Evolutionary conservation across 2,113 vertebrate genomes (phyloP).

Genomic region (Terrapene triunguis): DNA sequence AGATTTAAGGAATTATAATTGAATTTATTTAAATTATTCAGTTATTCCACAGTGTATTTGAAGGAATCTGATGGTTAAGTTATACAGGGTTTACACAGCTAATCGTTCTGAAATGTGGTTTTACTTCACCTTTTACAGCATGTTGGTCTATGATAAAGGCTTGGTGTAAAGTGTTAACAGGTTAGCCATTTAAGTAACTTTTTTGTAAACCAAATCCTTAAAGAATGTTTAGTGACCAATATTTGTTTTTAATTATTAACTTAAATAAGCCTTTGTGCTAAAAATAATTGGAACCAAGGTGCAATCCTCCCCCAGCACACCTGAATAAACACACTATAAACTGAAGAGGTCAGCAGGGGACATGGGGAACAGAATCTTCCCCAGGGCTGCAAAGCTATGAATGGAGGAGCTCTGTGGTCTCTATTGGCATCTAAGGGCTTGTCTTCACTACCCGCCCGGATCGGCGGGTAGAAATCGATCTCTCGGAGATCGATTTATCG

Average conservation of each 20-base stretch:
- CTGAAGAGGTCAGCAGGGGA: background rate
- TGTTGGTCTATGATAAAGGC: background rate
- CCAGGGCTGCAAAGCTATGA: background rate
- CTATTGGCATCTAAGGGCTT: background rate
- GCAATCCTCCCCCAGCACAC: background rate
- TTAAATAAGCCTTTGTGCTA: background rate
- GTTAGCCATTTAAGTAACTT: background rate
- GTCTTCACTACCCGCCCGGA: no score
- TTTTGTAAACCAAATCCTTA: background rate
- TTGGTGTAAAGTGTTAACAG: background rate
- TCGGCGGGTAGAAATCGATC: no score
- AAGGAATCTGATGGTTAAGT: background rate
- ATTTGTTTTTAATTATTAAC: conserved; percentile 9
- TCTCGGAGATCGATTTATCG: no score
- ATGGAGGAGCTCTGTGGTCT: background rate
- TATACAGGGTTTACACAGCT: background rate
- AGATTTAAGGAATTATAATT: conserved; percentile 6
- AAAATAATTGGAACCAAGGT: accelerated
- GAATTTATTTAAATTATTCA: background rate
- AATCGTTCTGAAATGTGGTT: background rate
- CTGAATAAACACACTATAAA: accelerated
- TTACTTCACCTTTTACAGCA: background rate
- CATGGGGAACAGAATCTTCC: accelerated
- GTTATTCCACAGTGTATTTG: accelerated
- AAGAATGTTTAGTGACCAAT: conserved; percentile 13